phyloP scores from a whole-genome alignment of 2,113 vertebrate genomes.

The Dendropsophus ebraccatus region DNA sequence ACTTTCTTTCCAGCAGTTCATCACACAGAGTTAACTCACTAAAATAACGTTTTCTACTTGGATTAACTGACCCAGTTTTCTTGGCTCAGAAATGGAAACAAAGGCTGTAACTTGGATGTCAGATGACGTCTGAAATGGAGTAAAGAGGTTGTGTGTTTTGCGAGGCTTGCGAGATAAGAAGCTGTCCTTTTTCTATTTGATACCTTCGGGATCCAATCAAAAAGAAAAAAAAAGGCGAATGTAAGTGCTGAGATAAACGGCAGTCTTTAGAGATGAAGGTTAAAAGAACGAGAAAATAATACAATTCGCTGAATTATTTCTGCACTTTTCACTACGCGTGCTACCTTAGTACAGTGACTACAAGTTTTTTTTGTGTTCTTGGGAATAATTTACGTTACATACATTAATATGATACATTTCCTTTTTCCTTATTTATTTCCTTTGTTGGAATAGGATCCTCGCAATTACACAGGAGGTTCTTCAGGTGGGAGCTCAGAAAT shows the following conservation, averaged over 20 bases:
- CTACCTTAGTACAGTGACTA: not conserved
- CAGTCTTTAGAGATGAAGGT: slow-evolving; percentile 20
- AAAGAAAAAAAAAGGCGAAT: slow-evolving; percentile 42
- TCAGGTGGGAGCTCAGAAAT: not conserved
- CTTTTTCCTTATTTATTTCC: not conserved
- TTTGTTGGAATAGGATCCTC: not conserved
- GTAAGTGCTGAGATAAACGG: slow-evolving; percentile 47
- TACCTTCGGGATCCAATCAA: slow-evolving; percentile 40
- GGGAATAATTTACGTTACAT: not conserved
- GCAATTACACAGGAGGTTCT: not conserved
- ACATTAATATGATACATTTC: not conserved
- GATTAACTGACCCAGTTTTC: slow-evolving; percentile 77
- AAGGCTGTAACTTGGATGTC: slow-evolving; percentile 63
- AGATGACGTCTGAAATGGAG: slow-evolving; percentile 59
- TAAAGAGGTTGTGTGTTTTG: slow-evolving; percentile 55
- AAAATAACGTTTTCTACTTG: slow-evolving; percentile 77
- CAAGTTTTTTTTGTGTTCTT: not conserved
- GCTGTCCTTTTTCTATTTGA: slow-evolving; percentile 40
- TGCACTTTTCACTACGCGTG: not conserved
- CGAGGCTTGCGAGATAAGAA: slow-evolving; percentile 50
- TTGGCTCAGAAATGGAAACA: slow-evolving; percentile 67
- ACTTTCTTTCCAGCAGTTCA: slow-evolving; percentile 65
- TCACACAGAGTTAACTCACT: slow-evolving; percentile 75
- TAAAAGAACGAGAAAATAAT: not conserved
- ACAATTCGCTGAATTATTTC: slow-evolving; percentile 8